Conservation (phyloP, 2,888 invertebrate species). For the Polydrusus tereticollis region DNA sequence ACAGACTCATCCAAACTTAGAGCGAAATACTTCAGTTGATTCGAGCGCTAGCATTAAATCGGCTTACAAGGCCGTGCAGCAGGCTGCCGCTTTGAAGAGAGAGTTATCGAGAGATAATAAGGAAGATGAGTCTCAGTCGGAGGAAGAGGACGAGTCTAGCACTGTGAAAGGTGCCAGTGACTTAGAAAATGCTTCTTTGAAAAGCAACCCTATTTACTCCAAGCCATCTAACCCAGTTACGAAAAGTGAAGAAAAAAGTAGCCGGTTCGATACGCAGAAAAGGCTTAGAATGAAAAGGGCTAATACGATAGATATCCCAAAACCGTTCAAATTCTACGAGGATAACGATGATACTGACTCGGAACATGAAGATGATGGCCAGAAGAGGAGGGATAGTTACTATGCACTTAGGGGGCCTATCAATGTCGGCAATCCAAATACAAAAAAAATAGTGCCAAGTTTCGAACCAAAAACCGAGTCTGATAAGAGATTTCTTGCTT, state of each 20-base stretch:
- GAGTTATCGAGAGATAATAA: conserved; percentile 31
- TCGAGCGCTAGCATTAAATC: conserved; percentile 48
- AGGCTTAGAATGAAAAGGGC: conserved; percentile 88
- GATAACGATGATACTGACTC: conserved; percentile 68
- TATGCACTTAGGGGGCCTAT: conserved; percentile 73
- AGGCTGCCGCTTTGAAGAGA: conserved; percentile 52
- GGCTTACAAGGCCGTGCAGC: conserved; percentile 54
- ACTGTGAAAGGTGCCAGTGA: conserved; percentile 44
- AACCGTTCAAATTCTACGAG: conserved; percentile 70
- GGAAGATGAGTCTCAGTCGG: conserved; percentile 58
- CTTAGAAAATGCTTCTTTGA: conserved; percentile 51
- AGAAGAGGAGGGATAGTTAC: conserved; percentile 63
- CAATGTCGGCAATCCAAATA: conserved; percentile 68
- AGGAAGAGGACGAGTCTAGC: conserved; percentile 55
- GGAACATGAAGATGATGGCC: conserved; percentile 61
- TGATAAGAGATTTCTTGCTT: conserved; percentile 86
- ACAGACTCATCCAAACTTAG: conserved; percentile 28
- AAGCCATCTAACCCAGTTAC: conserved; percentile 45
- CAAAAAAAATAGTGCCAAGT: conserved; percentile 69
- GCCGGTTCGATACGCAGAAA: conserved; percentile 70
- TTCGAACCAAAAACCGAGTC: conserved; percentile 88
- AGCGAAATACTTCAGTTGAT: conserved; percentile 41
- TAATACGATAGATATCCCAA: conserved; percentile 90
- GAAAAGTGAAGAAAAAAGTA: conserved; percentile 58
- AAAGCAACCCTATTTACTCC: conserved; percentile 62